phyloP scores from a whole-genome alignment of 2,797 vertebrate genomes.

The Platyrinchus mystaceus region DNA sequence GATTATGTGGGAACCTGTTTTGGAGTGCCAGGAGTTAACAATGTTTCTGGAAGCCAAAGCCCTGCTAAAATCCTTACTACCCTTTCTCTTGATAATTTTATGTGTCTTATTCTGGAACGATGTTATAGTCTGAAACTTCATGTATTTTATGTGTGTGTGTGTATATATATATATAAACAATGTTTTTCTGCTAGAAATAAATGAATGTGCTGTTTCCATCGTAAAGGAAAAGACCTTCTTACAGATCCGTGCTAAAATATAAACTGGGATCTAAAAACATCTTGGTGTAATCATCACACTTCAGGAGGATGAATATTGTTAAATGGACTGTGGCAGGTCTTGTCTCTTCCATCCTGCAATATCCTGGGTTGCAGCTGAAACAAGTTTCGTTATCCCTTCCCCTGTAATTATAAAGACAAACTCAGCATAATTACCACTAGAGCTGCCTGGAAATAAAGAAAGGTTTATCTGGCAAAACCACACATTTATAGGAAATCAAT shows the following conservation, averaged over 20 bases:
- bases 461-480: neutral
- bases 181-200: neutral
- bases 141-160: accelerated
- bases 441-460: neutral
- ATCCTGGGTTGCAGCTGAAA: neutral
- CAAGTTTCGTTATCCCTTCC: neutral
- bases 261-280: neutral
- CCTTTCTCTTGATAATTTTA: neutral
- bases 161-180: neutral
- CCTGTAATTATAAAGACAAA: neutral
- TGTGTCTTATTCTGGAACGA: neutral
- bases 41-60: neutral
- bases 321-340: neutral
- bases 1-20: neutral
- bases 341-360: neutral
- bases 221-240: neutral
- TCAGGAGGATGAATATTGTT: neutral
- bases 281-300: neutral
- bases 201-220: neutral
- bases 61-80: neutral
- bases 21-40: neutral
- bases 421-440: neutral
- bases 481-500: neutral
- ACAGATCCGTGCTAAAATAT: neutral
- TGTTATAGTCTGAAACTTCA: neutral